Evolutionary conservation across 2,113 vertebrate species (phyloP), one percentile per base, ranked within the genome.

Genomic region (Callaeas wilsoni): DNA sequence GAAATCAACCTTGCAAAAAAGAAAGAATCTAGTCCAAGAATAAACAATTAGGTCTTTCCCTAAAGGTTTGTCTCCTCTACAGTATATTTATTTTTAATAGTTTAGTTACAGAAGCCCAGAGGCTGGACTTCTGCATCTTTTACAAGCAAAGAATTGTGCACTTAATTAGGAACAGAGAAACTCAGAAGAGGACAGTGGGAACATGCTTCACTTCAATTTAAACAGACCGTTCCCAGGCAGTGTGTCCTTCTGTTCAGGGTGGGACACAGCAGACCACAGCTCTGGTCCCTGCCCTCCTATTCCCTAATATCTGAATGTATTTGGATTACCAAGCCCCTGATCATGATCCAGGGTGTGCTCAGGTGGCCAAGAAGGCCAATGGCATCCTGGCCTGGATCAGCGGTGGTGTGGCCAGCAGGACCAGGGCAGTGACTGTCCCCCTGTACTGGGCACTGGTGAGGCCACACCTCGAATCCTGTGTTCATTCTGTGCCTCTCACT

Each of bases 81-180:
- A 57, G 19, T 53, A 13, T 95, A 82, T 90, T 94, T 94, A 91
- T 95, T 86, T 91, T 94, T 90, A 93, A 90, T 91, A 73, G 39
- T 87, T 62, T n/a, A 67, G 69, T 77, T 93, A 76, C 84, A 95
- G 75, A 90, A 93, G 33, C 59, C 85, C 59, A 85, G 82, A 23
- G 17, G 79, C 69, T 74, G 69, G 42, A 93, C 22, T 57, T 89
- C 78, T 91, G 35, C 59, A 46, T 88, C 62, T 89, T 80, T 69
- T 60, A 75, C 37, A 75, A 76, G 29, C 62, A 52, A 83, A 80
- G 42, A 89, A 83, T 53, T 87, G 70, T 76, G 79, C 85, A 84
- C 84, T 87, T 76, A 77, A 10, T 93, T 89, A 94, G 79, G 95
- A 87, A 90, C 35, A 21, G 33, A 93, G 77, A 63, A 79, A 83